A percentile compares a stretch with the other conserved stretches of the same genome.
phyloP scores from a whole-genome alignment of 2,888 invertebrate species.

The Cloeon dipterum region DNA sequence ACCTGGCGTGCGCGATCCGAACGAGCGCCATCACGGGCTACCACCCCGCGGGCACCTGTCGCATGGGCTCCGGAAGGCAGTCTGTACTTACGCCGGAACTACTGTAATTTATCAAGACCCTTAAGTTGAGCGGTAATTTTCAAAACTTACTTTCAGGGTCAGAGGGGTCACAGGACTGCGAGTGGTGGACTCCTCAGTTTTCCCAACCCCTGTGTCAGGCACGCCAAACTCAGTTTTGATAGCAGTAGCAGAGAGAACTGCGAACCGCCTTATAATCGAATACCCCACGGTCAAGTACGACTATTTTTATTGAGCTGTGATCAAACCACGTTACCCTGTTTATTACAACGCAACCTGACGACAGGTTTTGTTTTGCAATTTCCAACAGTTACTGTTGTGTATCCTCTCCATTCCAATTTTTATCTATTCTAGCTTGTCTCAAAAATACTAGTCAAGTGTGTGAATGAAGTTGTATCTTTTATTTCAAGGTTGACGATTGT shows the following conservation, averaged over 20 bases:
- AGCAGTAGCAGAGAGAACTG: constrained; percentile 39
- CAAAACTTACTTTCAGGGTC: constrained; percentile 24
- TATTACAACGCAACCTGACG: no score
- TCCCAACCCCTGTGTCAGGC: constrained; percentile 54
- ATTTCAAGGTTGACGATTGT: no score
- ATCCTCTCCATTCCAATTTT: no score
- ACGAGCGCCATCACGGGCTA: constrained; percentile 44
- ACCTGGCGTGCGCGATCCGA: constrained; percentile 37
- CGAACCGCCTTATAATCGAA: constrained; percentile 26
- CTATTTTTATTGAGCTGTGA: no score
- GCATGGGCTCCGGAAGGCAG: constrained; percentile 29
- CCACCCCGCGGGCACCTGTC: constrained; percentile 58
- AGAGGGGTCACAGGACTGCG: constrained; percentile 37
- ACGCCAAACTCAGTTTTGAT: constrained; percentile 46
- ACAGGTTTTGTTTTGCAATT: no score
- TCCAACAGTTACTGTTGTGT: no score
- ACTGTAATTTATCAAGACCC: constrained; percentile 20
- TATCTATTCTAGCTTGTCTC: no score
- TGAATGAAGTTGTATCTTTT: no score
- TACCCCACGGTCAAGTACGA: no score
- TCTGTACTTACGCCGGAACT: constrained; percentile 44
- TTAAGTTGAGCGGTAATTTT: not conserved
- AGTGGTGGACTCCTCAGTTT: constrained; percentile 57
- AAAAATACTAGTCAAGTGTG: no score
- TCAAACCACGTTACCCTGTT: not conserved